Conservation (phyloP, 2,113 vertebrate genomes). For the Labrus mixtus region DNA sequence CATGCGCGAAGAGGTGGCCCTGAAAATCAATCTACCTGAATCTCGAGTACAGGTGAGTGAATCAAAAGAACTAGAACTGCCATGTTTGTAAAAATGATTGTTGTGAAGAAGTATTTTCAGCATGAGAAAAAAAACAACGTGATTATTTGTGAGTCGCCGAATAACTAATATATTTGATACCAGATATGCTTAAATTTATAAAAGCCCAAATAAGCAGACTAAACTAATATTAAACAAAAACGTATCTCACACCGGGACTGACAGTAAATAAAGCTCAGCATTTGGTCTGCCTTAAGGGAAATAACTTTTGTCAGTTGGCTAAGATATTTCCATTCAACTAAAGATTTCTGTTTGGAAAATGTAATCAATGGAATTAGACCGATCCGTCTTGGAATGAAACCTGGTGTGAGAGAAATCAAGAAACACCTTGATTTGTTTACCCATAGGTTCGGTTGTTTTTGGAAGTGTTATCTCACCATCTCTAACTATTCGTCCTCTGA, state of each 20-base stretch:
- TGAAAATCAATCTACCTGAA: slow-evolving; percentile 98
- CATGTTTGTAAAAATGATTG: not conserved
- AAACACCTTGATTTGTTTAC: not conserved
- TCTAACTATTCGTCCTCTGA: not conserved
- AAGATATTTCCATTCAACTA: slow-evolving; percentile 33
- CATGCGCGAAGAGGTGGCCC: slow-evolving; percentile 97
- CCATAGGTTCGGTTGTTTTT: not conserved
- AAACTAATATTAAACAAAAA: not conserved
- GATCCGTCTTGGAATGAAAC: not conserved
- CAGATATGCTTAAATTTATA: no score
- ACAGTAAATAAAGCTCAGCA: not conserved
- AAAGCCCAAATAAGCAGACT: no score
- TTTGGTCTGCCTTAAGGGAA: slow-evolving; percentile 17
- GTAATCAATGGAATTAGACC: slow-evolving; percentile 6
- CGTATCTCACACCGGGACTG: no score
- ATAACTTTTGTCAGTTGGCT: slow-evolving; percentile 31
- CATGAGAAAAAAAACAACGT: not conserved
- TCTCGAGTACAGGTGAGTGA: slow-evolving; percentile 93
- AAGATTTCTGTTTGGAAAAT: slow-evolving; percentile 2
- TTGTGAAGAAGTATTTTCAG: not conserved
- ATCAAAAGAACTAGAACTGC: not conserved
- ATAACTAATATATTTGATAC: no score
- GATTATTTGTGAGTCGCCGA: no score
- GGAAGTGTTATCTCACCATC: not conserved
- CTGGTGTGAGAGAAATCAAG: not conserved